Evolutionary conservation across 2,113 vertebrate genomes (phyloP).

Genomic region (Rhagologus leucostigma): DNA sequence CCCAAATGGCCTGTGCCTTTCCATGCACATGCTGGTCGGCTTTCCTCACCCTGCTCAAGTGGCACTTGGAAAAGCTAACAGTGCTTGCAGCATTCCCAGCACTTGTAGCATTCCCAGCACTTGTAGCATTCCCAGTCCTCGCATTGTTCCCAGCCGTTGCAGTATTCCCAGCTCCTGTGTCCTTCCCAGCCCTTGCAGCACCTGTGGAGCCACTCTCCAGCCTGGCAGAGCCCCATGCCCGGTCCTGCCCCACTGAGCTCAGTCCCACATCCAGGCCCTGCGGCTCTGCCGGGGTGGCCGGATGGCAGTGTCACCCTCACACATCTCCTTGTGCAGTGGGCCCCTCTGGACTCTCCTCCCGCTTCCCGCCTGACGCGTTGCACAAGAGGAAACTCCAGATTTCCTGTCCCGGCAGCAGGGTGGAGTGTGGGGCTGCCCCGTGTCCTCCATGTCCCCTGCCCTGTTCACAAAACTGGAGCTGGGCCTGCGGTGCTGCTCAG

Average conservation of each 20-base stretch:
- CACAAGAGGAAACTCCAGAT: background rate
- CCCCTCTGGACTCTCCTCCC: background rate
- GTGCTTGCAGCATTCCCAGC: background rate
- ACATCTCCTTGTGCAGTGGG: background rate
- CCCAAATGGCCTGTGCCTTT: background rate
- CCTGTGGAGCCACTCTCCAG: background rate
- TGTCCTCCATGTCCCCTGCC: fast-evolving
- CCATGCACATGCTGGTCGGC: fast-evolving
- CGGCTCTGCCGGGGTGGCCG: fast-evolving
- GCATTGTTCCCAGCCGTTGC: background rate
- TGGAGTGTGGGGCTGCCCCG: background rate
- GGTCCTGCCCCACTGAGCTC: background rate
- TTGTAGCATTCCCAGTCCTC: too few species aligned
- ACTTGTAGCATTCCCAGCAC: too few species aligned
- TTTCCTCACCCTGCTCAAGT: background rate
- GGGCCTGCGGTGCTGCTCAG: fast-evolving
- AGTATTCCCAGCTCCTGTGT: background rate
- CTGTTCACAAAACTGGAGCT: fast-evolving
- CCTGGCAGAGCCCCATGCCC: background rate
- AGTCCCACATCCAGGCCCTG: background rate
- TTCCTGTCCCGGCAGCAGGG: background rate
- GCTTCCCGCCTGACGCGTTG: background rate
- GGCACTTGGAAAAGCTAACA: fast-evolving
- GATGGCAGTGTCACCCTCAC: background rate
- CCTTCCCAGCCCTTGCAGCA: background rate